These are phyloP conservation scores for Scaptomyza montana DNA, from an alignment of 1,140 invertebrate species.

Conservation along the genomic window DNA sequence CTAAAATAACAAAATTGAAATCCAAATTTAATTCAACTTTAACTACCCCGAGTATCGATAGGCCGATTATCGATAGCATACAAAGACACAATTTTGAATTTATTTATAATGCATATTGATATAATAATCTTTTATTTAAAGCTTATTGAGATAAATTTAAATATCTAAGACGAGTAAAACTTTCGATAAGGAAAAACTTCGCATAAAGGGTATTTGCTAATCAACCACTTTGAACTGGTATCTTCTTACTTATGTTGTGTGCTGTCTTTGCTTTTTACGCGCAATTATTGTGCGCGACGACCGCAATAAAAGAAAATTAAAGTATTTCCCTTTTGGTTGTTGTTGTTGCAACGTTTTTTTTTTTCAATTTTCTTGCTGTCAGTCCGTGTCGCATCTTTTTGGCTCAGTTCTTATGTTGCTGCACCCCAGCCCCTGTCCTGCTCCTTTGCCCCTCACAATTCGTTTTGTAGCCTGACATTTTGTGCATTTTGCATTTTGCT, in stretches of 20 bases:
- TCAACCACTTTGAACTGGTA: neutral
- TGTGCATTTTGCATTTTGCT: constrained; percentile 61
- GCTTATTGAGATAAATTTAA: too few relatives aligned
- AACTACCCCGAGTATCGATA: too few relatives aligned
- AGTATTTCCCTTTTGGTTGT: constrained; percentile 53
- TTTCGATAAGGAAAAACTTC: too few relatives aligned
- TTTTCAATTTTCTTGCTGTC: constrained; percentile 47
- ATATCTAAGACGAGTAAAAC: too few relatives aligned
- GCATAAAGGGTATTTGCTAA: too few relatives aligned
- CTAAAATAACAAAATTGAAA: too few relatives aligned
- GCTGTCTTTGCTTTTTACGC: constrained; percentile 56
- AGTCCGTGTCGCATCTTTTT: constrained; percentile 50
- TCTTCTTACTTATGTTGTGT: constrained; percentile 11
- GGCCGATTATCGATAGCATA: too few relatives aligned
- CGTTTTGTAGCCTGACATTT: constrained; percentile 54
- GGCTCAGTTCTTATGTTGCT: constrained; percentile 27
- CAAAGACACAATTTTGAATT: too few relatives aligned
- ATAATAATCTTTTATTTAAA: too few relatives aligned
- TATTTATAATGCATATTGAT: too few relatives aligned
- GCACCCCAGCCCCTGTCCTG: neutral
- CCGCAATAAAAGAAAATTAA: constrained; percentile 79
- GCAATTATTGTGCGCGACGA: constrained; percentile 73
- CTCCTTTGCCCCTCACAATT: neutral
- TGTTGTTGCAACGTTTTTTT: constrained; percentile 7
- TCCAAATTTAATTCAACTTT: too few relatives aligned